Evolutionary conservation across 2,113 vertebrate species (phyloP).

Genomic region (Strix uralensis): DNA sequence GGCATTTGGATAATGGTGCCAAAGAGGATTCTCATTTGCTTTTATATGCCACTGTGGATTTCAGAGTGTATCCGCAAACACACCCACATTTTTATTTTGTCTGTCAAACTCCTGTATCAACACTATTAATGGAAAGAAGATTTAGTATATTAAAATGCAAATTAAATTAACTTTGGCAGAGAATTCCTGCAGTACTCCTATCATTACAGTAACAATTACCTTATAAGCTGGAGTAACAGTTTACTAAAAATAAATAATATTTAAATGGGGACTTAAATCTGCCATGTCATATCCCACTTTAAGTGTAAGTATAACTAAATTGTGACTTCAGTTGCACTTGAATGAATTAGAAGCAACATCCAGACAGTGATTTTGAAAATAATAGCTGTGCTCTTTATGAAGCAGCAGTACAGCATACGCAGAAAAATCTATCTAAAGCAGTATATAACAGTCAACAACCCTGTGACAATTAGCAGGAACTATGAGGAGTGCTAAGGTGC

Average conservation of each 20-base stretch:
- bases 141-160: slow-evolving; percentile 25
- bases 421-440: background rate
- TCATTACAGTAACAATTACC: background rate
- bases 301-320: background rate
- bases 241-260: slow-evolving; percentile 6
- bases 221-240: background rate
- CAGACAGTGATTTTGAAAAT: background rate
- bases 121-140: slow-evolving; percentile 26
- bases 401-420: background rate
- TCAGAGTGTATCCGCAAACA: slow-evolving; percentile 4
- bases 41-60: slow-evolving; percentile 32
- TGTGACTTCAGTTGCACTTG: background rate
- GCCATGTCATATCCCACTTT: background rate
- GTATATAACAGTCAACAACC: background rate
- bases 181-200: background rate
- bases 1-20: background rate
- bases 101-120: background rate
- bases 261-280: background rate
- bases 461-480: background rate
- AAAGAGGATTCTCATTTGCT: slow-evolving; percentile 10
- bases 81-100: slow-evolving; percentile 24
- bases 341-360: background rate
- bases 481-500: background rate
- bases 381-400: background rate
- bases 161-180: slow-evolving; percentile 25